Base-by-base conservation (phyloP, 2,888 invertebrate genomes). In the Lampropteryx suffumata region DNA sequence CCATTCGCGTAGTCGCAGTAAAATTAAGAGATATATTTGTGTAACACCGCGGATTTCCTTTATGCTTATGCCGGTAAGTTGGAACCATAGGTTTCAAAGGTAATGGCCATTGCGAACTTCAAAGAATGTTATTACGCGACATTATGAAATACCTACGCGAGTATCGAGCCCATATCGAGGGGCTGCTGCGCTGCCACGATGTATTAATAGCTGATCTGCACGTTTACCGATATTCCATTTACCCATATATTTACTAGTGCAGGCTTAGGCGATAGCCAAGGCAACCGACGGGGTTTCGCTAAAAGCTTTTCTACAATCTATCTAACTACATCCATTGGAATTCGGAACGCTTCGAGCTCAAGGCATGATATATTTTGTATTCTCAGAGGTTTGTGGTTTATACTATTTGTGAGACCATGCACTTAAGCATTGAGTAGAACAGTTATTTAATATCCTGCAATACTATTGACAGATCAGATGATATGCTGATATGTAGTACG, bases 301-400 rank as follows among this genome's bases (percentile, higher is more conserved):
- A 78, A 79, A 80, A 80, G 78, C 79, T 74, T 75, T 75, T 60
- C 64, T 61, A 71, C 70, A 71, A 71, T 68, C 60, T 65, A 70
- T n/a, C 67, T 48, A 53, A 48, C 35, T 32, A 65, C 59, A 60
- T 55, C 46, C 54, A 62, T n/a, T n/a, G n/a, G n/a, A n/a, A n/a
- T n/a, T 51, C 54, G 43, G 36, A 51, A 55, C 39, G 47, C 32
- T 48, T 11, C 12, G 7, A 33, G 14, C 28, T 52, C 42, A 27
- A 36, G 26, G 33, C 13, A 34, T 48, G 26, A 11, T 33, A 40
- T 37, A 49, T 26, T 33, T 41, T 26, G 35, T 35, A 40, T 36
- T 5, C 6, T 33, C 8, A 24, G 9, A 35, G 45, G 50, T 26
- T 24, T 24, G 21, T 27, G n/a, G n/a, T n/a, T n/a, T n/a, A 14